phyloP scores from a whole-genome alignment of 30 jellyfish, hydroid and myxozoan genomes.

The Turritopsis dohrnii region DNA sequence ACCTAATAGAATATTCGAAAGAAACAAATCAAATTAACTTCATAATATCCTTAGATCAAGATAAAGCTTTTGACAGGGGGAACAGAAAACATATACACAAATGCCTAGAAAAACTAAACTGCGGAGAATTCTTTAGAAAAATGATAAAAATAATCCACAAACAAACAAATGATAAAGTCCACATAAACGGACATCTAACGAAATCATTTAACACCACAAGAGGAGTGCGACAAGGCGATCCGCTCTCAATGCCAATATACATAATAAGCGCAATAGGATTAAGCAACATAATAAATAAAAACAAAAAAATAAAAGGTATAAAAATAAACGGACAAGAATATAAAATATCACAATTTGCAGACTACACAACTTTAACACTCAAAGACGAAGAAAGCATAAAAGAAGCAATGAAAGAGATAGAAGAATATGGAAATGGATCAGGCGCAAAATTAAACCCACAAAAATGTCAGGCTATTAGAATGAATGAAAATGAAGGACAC shows the following conservation, averaged over 20 bases:
- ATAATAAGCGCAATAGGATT: not conserved
- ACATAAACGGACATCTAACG: not conserved
- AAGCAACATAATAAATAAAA: not conserved
- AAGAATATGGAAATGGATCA: not conserved
- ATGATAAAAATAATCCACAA: not conserved
- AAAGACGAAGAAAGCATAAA: not conserved
- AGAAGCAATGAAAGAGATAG: not conserved
- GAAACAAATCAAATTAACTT: not conserved
- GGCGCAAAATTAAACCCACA: not conserved
- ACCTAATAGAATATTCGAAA: not conserved
- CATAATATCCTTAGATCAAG: not conserved
- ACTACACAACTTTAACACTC: not conserved
- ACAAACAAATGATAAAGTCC: not conserved
- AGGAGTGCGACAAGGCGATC: not conserved
- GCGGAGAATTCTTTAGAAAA: not conserved
- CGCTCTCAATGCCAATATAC: not conserved
- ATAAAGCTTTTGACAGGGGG: not conserved
- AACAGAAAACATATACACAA: not conserved
- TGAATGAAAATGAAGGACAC: too few relatives aligned
- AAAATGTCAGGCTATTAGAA: too few relatives aligned
- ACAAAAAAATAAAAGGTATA: not conserved
- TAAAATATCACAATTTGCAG: not conserved
- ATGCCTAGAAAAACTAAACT: not conserved
- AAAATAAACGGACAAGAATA: not conserved
- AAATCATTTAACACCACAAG: not conserved